phyloP scores from a whole-genome alignment of 2,797 vertebrate species.

The Cercopithecus neglectus region DNA sequence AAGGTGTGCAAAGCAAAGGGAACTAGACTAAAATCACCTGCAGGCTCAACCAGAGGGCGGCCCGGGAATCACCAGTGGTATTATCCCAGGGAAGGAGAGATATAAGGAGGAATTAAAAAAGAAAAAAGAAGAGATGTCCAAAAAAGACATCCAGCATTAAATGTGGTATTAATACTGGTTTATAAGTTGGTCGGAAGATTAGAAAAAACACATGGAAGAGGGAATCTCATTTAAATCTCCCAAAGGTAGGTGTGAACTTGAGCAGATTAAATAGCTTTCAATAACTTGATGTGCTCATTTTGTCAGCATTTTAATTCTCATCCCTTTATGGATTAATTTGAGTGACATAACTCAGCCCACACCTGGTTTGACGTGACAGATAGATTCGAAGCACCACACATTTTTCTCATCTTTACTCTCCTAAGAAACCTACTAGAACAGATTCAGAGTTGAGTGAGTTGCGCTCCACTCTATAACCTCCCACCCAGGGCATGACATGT shows the following conservation, averaged over 20 bases:
- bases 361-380: background rate
- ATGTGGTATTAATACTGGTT: background rate
- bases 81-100: background rate
- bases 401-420: background rate
- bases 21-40: background rate
- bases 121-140: background rate
- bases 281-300: background rate
- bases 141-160: background rate
- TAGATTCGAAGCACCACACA: background rate
- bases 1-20: background rate
- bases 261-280: conserved; percentile 8
- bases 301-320: conserved; percentile 47
- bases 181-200: background rate
- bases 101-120: background rate
- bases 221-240: conserved; percentile 17
- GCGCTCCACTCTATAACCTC: background rate
- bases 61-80: background rate
- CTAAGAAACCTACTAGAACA: background rate
- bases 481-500: background rate
- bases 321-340: background rate
- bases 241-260: conserved; percentile 1
- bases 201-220: conserved; percentile 32
- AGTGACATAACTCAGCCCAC: conserved; percentile 8
- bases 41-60: background rate
- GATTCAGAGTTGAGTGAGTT: background rate